Conservation (phyloP, 2,888 invertebrate genomes). For the Griposia aprilina region DNA sequence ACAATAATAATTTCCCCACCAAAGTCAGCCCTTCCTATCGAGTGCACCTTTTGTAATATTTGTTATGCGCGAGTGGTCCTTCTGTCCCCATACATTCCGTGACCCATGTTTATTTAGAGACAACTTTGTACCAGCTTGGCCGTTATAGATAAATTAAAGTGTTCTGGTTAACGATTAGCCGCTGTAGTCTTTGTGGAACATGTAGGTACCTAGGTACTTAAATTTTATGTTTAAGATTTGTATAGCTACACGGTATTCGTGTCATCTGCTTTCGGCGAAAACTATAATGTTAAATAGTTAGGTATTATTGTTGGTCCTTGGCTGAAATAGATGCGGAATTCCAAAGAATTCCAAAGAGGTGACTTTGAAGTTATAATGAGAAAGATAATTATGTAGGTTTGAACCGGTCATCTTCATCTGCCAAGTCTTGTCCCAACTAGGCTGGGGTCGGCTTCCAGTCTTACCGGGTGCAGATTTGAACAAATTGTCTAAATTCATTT, state of each 20-base stretch:
- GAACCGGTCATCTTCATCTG: not conserved
- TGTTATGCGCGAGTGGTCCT: conserved; percentile 16
- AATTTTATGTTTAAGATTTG: conserved; percentile 53
- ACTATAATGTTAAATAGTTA: conserved; percentile 29
- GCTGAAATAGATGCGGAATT: conserved; percentile 25
- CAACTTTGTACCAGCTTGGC: conserved; percentile 64
- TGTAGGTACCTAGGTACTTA: conserved; percentile 35
- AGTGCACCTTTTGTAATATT: conserved; percentile 16
- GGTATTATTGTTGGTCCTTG: conserved; percentile 8
- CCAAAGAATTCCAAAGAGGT: conserved; percentile 6
- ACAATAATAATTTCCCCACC: not conserved
- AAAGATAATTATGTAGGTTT: not conserved
- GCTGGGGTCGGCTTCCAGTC: not conserved
- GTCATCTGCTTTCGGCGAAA: conserved; percentile 49
- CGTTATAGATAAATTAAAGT: conserved; percentile 64
- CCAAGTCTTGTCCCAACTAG: too few relatives aligned
- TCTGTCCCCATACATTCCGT: conserved; percentile 22
- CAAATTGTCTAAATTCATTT: not conserved
- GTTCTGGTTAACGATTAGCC: conserved; percentile 65
- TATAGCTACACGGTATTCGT: conserved; percentile 32
- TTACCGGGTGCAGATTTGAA: not conserved
- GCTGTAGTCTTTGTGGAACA: conserved; percentile 57
- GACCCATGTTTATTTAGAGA: conserved; percentile 60
- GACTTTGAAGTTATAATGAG: conserved; percentile 29
- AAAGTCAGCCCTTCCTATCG: not conserved